A percentile compares a stretch with the other conserved stretches of the same genome.
phyloP scores from a whole-genome alignment of 2,113 vertebrate species.

The Pteronura brasiliensis region DNA sequence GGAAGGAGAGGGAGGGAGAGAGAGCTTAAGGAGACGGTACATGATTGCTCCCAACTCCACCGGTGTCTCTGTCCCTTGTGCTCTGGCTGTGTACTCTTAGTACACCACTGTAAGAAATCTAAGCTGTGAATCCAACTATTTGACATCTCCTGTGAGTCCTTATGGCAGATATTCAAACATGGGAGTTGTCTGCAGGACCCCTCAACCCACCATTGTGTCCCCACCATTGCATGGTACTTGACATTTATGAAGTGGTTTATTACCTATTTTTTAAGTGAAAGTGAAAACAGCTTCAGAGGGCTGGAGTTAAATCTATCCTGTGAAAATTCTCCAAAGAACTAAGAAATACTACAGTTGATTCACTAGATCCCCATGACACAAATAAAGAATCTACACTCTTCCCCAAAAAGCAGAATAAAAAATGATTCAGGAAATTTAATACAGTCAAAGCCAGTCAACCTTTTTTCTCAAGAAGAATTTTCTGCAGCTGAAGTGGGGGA shows the following conservation, averaged over 20 bases:
- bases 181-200: neutral
- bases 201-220: neutral
- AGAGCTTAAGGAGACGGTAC: neutral
- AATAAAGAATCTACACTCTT: neutral
- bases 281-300: neutral
- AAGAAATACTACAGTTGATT: neutral
- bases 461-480: neutral
- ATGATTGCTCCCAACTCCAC: neutral
- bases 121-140: neutral
- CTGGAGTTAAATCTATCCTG: neutral
- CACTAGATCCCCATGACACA: neutral
- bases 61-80: neutral
- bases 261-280: neutral
- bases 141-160: neutral
- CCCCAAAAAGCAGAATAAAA: neutral
- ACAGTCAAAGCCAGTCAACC: neutral
- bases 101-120: neutral
- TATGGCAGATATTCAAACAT: neutral
- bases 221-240: neutral
- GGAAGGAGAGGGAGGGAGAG: neutral
- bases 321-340: slow-evolving; percentile 15
- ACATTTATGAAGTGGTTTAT: neutral
- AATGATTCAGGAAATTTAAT: neutral
- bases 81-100: neutral
- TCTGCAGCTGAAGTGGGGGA: neutral